phyloP scores from a whole-genome alignment of 2,888 invertebrate species.

The Chalcis sispes region DNA sequence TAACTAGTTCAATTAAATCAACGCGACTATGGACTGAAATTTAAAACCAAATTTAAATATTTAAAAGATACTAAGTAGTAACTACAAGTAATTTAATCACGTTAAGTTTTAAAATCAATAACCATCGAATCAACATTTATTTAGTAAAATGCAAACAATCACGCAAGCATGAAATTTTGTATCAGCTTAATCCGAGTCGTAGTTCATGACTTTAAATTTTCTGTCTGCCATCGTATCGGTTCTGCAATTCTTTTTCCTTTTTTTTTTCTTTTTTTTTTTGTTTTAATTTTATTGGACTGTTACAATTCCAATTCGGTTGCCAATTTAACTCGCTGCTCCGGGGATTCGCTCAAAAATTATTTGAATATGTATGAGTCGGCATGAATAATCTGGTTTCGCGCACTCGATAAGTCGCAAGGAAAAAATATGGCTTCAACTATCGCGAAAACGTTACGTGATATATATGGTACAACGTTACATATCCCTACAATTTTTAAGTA shows the following conservation, averaged over 20 bases:
- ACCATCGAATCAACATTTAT: not conserved
- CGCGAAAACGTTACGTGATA: slow-evolving; percentile 10
- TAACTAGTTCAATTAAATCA: no score
- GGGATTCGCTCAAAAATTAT: slow-evolving; percentile 45
- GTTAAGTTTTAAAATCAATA: slow-evolving; percentile 25
- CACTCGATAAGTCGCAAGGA: slow-evolving; percentile 49
- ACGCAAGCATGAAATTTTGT: slow-evolving; percentile 19
- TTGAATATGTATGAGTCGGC: slow-evolving; percentile 53
- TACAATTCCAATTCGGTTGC: slow-evolving; percentile 50
- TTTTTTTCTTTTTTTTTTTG: slow-evolving; percentile 23
- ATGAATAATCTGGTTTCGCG: slow-evolving; percentile 42
- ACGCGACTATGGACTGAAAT: no score
- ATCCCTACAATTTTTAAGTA: slow-evolving; percentile 27
- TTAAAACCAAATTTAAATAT: no score
- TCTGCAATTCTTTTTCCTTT: not conserved
- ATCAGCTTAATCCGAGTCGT: slow-evolving; percentile 26
- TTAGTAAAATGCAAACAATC: slow-evolving; percentile 10
- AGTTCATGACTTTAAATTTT: slow-evolving; percentile 47
- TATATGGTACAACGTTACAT: slow-evolving; percentile 12
- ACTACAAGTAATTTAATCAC: no score
- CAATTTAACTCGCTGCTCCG: slow-evolving; percentile 24
- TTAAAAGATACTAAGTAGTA: no score
- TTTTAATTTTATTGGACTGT: slow-evolving; percentile 42
- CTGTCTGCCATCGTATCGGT: not conserved
- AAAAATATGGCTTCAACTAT: slow-evolving; percentile 41